Conservation (phyloP, 2,797 vertebrate species). For the Rhynchotus rufescens region DNA sequence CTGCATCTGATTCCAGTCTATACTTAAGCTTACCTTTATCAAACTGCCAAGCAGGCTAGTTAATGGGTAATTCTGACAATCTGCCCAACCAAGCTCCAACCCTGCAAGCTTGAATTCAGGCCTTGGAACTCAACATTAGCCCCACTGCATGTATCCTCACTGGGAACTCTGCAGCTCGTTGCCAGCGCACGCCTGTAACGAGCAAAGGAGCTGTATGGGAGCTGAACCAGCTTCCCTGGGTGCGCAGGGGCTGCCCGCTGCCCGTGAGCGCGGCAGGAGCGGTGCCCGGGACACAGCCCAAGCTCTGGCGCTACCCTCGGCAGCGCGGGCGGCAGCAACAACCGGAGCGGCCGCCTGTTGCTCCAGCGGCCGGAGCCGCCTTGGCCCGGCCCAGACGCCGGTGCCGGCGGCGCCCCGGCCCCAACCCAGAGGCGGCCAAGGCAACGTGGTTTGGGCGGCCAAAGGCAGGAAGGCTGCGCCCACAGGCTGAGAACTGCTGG, state of each 20-base stretch:
- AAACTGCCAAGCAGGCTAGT: background rate
- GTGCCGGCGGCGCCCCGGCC: too few species aligned
- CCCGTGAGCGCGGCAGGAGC: too few species aligned
- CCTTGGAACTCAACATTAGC: background rate
- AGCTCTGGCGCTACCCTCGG: background rate
- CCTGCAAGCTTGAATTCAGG: background rate
- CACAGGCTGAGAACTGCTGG: background rate
- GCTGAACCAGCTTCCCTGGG: background rate
- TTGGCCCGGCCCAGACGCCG: too few species aligned
- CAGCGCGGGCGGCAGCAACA: background rate
- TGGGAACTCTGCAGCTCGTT: background rate
- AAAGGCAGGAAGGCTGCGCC: too few species aligned
- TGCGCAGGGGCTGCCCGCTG: too few species aligned
- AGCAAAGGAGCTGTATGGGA: background rate
- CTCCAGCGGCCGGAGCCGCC: too few species aligned
- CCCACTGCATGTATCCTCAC: background rate
- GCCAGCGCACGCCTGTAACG: background rate
- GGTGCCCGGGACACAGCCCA: too few species aligned
- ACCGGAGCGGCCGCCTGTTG: too few species aligned
- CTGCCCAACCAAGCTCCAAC: background rate
- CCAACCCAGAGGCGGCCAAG: too few species aligned
- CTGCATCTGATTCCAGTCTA: too few species aligned
- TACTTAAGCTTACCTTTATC: too few species aligned
- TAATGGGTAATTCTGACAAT: background rate
- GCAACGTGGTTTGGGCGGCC: background rate